Percentiles rank a stretch among this genome's conserved stretches.
phyloP scores from a whole-genome alignment of 2,113 vertebrate species.

The Leptodactylus fuscus region DNA sequence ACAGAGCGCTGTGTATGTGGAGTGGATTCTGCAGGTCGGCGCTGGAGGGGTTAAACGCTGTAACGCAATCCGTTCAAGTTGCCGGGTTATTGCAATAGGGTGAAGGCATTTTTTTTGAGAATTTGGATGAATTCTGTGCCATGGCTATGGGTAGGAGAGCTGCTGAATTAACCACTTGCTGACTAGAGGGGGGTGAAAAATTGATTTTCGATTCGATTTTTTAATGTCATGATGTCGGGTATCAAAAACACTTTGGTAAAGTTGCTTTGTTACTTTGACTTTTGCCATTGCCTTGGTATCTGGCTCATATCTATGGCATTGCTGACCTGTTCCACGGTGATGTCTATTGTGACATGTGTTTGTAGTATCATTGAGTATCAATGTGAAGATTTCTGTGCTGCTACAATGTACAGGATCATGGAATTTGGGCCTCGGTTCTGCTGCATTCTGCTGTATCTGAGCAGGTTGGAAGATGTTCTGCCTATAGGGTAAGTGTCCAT shows the following conservation, averaged over 20 bases:
- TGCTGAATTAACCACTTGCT: not conserved
- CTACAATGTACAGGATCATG: not conserved
- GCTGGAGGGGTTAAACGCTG: not conserved
- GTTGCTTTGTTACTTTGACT: not conserved
- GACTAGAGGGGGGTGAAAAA: not conserved
- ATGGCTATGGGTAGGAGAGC: not conserved
- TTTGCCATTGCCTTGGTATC: not conserved
- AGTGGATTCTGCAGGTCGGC: not conserved
- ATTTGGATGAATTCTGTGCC: not conserved
- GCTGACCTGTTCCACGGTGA: not conserved
- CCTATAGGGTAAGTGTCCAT: not conserved
- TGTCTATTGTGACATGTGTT: not conserved
- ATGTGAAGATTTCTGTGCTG: not conserved
- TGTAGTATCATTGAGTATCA: not conserved
- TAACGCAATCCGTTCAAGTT: not conserved
- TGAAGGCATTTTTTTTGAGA: not conserved
- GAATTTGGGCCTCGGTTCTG: not conserved
- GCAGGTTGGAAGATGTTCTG: not conserved
- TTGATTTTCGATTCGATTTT: not conserved
- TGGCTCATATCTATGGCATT: not conserved
- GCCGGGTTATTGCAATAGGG: not conserved
- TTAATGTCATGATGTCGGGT: not conserved
- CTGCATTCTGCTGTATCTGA: not conserved
- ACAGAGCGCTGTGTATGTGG: not conserved
- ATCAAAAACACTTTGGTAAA: not conserved